These are phyloP conservation scores for Cremastinae sp. DNA, from an alignment of 2,888 invertebrate species.

Conservation along the genomic window DNA sequence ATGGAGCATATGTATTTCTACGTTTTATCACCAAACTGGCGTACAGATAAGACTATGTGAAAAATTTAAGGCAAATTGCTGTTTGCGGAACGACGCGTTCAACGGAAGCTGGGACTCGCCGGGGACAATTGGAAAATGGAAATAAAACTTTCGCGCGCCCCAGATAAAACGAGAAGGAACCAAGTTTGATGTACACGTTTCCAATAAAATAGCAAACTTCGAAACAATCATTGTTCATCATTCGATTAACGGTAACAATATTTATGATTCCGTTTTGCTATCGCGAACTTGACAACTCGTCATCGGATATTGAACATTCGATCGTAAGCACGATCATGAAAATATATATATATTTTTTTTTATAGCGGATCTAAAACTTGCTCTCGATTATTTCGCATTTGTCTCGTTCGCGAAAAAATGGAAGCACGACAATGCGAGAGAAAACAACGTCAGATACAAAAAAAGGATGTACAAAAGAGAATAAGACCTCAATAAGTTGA, in stretches of 20 bases:
- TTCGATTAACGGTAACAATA: too few species aligned
- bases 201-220: not conserved
- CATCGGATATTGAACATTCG: too few species aligned
- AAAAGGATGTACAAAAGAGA: constrained; percentile 23
- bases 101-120: constrained; percentile 27
- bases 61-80: constrained; percentile 76
- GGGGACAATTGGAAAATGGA: constrained; percentile 18
- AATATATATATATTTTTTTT: constrained; percentile 32
- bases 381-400: not conserved
- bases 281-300: not conserved
- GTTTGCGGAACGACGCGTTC: constrained; percentile 64
- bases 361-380: too few species aligned
- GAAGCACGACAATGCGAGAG: constrained; percentile 66
- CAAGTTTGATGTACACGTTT: constrained; percentile 9
- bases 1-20: constrained; percentile 66
- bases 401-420: constrained; percentile 53
- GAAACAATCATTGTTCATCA: too few species aligned
- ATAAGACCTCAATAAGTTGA: constrained; percentile 38
- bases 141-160: constrained; percentile 22
- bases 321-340: too few species aligned
- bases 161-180: constrained; percentile 26
- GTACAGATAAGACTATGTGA: constrained; percentile 67
- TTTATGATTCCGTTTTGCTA: too few species aligned
- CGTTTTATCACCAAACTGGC: constrained; percentile 75
- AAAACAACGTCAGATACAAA: constrained; percentile 24